phyloP scores from a whole-genome alignment of 2,113 vertebrate species.

The Abramis brama region DNA sequence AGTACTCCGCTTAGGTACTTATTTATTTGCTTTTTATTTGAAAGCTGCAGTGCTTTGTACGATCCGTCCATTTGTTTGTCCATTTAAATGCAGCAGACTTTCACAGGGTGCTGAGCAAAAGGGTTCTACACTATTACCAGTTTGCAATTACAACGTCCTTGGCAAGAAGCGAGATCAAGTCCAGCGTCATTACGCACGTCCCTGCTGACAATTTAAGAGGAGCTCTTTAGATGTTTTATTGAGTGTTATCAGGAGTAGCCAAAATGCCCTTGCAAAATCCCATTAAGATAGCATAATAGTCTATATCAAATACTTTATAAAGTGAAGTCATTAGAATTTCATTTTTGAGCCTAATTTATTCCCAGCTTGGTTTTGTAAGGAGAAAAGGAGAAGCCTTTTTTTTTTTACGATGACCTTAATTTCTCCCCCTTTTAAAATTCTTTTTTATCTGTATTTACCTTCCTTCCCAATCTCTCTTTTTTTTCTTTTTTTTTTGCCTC shows the following conservation, averaged over 20 bases:
- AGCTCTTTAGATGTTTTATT: conserved; percentile 55
- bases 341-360: conserved; percentile 50
- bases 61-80: conserved; percentile 53
- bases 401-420: conserved; percentile 50
- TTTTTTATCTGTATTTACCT: neutral
- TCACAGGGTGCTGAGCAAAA: conserved; percentile 31
- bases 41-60: conserved; percentile 59
- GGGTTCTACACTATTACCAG: conserved; percentile 20
- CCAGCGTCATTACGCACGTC: conserved; percentile 28
- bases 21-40: conserved; percentile 71
- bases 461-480: neutral
- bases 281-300: conserved; percentile 56
- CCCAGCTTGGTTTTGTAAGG: conserved; percentile 50
- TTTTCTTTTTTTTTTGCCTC: neutral
- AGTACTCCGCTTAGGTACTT: conserved; percentile 72
- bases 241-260: conserved; percentile 52
- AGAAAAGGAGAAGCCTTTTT: conserved; percentile 45
- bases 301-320: conserved; percentile 57
- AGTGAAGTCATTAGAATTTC: conserved; percentile 55
- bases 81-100: neutral
- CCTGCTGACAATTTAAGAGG: conserved; percentile 54
- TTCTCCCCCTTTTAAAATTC: neutral
- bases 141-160: conserved; percentile 48
- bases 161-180: conserved; percentile 38
- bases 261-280: conserved; percentile 46